These are phyloP conservation scores for Cyprinella venusta DNA, from an alignment of 2,797 vertebrate species.

Conservation along the genomic window DNA sequence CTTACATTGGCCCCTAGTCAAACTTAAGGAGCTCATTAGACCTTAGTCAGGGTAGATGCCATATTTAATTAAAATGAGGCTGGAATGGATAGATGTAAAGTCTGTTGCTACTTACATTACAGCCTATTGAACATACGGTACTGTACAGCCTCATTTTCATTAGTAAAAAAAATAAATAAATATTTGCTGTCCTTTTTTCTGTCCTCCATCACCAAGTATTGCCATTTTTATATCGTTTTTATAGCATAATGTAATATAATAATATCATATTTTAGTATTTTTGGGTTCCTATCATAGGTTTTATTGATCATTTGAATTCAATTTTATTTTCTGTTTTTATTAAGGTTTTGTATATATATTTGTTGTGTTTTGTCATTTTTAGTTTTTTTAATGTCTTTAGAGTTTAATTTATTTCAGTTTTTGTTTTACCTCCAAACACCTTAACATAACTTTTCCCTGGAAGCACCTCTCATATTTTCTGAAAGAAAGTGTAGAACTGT, in stretches of 20 bases:
- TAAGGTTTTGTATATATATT: too few relatives aligned
- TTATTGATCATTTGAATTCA: background rate
- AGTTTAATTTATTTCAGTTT: background rate
- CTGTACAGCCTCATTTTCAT: background rate
- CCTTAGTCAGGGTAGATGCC: background rate
- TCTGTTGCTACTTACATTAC: background rate
- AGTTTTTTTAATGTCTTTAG: background rate
- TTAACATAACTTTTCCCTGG: background rate
- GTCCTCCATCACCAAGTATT: background rate
- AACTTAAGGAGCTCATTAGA: slow-evolving; percentile 9
- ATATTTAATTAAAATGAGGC: background rate
- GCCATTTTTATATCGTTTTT: background rate
- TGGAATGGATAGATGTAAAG: background rate
- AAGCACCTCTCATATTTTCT: background rate
- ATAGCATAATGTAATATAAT: background rate
- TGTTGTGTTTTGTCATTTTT: background rate
- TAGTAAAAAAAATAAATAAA: background rate
- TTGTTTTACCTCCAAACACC: background rate
- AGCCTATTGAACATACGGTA: background rate
- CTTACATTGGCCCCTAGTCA: background rate
- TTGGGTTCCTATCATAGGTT: background rate
- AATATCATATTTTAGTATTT: background rate
- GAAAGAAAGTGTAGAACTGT: background rate
- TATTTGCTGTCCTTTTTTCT: background rate
- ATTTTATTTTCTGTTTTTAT: background rate